Evolutionary conservation across 2,113 vertebrate genomes (phyloP).

Genomic region (Amblyopsis rosae): DNA sequence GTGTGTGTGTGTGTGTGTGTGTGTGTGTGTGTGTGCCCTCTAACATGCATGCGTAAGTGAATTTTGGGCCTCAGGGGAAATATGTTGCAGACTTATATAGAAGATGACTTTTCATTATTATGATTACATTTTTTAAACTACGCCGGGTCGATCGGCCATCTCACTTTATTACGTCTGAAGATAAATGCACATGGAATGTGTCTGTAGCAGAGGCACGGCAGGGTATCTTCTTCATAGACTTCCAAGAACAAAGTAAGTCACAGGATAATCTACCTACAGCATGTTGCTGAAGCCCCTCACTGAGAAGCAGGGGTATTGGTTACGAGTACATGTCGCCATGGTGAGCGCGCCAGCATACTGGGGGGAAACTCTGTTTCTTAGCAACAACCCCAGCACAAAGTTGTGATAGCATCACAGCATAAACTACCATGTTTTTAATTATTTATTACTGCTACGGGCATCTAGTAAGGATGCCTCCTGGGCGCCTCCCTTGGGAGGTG

Average conservation of each 20-base stretch:
- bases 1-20: background rate
- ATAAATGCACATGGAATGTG: constrained; percentile 16
- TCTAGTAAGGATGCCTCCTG: no score
- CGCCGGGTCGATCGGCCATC: constrained; percentile 7
- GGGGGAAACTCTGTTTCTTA: constrained; percentile 48
- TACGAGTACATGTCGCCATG: constrained; percentile 11
- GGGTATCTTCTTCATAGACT: background rate
- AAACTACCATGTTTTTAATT: constrained; percentile 21
- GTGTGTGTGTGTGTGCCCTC: constrained; percentile 1
- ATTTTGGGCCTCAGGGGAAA: constrained; percentile 48
- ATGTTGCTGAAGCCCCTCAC: constrained; percentile 22
- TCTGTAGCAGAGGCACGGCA: constrained; percentile 5
- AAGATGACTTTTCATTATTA: constrained; percentile 53
- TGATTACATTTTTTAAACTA: constrained; percentile 37
- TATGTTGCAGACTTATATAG: constrained; percentile 33
- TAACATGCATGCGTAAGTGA: constrained; percentile 45
- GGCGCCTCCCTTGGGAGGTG: no score
- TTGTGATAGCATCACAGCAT: constrained; percentile 12
- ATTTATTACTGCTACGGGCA: constrained; percentile 16
- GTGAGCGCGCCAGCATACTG: background rate
- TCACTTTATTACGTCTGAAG: constrained; percentile 39
- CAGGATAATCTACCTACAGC: constrained; percentile 29
- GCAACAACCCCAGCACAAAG: constrained; percentile 35
- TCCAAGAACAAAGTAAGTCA: constrained; percentile 6
- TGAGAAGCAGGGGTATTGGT: no score